Conservation (phyloP, 2,797 vertebrate species). For the Netta rufina region DNA sequence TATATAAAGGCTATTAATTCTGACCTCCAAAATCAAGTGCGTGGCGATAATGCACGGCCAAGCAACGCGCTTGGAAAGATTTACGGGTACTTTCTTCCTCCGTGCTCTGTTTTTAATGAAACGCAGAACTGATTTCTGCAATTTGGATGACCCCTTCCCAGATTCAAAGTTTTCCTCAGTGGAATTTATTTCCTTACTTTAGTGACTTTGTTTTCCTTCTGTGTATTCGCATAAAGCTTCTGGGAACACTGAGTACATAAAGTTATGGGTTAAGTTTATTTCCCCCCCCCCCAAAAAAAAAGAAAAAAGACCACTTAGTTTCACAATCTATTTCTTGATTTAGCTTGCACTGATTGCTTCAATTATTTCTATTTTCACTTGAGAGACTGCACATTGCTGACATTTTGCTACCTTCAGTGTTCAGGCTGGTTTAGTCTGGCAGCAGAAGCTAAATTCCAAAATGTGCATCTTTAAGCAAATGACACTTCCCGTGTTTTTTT, state of each 20-base stretch:
- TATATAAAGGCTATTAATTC: background rate
- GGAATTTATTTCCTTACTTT: background rate
- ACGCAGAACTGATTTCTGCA: background rate
- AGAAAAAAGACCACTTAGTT: background rate
- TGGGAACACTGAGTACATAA: background rate
- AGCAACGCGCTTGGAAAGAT: background rate
- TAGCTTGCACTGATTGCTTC: background rate
- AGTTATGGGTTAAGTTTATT: background rate
- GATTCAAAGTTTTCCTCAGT: background rate
- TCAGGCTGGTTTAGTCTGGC: background rate
- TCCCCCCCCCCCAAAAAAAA: background rate
- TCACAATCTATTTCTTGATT: background rate
- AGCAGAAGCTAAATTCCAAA: background rate
- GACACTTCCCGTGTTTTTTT: background rate
- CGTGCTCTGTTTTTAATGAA: background rate
- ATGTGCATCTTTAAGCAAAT: background rate
- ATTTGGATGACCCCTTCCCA: background rate
- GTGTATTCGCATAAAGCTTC: background rate
- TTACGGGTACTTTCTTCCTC: background rate
- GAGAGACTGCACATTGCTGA: background rate
- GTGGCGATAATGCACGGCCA: rapidly evolving
- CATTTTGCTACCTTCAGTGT: background rate
- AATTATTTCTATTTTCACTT: background rate
- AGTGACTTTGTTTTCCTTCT: background rate
- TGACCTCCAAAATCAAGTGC: background rate